Conservation (phyloP, 1,140 invertebrate genomes). For the Frieseomelitta varia region DNA sequence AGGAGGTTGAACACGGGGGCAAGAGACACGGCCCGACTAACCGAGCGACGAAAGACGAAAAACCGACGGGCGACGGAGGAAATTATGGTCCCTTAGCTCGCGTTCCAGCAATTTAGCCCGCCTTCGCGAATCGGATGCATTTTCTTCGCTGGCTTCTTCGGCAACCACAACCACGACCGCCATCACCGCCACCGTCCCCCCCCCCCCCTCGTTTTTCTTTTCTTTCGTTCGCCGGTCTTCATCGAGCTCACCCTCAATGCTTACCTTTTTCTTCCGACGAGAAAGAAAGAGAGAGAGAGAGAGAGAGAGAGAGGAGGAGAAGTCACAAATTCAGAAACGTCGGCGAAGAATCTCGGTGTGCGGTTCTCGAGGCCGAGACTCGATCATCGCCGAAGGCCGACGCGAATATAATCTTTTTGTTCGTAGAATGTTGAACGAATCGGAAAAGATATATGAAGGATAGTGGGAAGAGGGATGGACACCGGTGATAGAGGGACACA, state of each 20-base stretch:
- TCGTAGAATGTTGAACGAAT: slow-evolving; percentile 19
- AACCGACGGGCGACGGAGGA: neutral
- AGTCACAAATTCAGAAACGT: neutral
- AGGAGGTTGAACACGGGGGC: neutral
- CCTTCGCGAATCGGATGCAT: neutral
- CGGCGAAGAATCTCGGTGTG: neutral
- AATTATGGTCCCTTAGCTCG: neutral
- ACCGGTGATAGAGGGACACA: neutral
- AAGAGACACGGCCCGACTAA: neutral
- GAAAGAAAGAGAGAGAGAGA: no score
- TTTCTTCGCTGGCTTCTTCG: neutral
- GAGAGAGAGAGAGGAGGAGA: no score
- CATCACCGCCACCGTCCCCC: no score
- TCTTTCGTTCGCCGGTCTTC: neutral
- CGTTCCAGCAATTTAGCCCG: slow-evolving; percentile 2
- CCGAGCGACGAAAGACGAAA: neutral
- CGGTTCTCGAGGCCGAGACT: no score
- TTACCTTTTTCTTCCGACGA: no score
- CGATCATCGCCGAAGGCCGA: neutral
- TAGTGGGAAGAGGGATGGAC: neutral
- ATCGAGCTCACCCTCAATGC: no score
- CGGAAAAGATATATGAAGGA: neutral
- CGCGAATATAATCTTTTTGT: slow-evolving; percentile 62
- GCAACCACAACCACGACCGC: neutral
- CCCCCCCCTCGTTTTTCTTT: no score